These are phyloP conservation scores for Falco berigora DNA, from an alignment of 2,797 vertebrate genomes.

Conservation along the genomic window DNA sequence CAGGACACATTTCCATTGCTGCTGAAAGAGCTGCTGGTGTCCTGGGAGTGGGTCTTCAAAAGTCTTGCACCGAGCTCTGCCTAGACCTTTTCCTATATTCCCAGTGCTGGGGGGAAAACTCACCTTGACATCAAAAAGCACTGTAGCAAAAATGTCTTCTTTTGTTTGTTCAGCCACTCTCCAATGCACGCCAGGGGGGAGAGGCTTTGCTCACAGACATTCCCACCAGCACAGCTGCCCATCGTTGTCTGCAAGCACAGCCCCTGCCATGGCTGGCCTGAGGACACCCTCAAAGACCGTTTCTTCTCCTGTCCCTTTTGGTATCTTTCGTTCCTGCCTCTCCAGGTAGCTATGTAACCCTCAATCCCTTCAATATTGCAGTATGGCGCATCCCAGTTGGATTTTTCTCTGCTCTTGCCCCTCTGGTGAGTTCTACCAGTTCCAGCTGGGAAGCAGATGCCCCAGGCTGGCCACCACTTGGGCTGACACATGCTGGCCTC, in stretches of 20 bases:
- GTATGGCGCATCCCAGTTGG: neutral
- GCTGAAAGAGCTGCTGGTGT: neutral
- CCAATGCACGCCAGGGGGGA: neutral
- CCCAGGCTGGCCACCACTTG: neutral
- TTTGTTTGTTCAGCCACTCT: neutral
- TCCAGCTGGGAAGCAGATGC: neutral
- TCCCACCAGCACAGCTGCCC: neutral
- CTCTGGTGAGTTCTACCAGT: neutral
- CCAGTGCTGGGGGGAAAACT: accelerated
- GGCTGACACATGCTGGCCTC: neutral
- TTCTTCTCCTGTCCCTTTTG: neutral
- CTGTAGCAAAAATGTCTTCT: neutral
- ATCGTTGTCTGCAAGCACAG: neutral
- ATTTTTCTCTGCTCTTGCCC: neutral
- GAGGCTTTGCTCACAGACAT: neutral
- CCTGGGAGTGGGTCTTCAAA: neutral
- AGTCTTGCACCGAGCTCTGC: neutral
- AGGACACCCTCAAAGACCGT: neutral
- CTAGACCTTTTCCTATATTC: neutral
- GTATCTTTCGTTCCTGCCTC: neutral
- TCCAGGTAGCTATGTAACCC: neutral
- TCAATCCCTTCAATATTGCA: neutral
- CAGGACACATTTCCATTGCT: neutral
- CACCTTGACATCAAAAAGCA: neutral
- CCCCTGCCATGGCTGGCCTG: neutral